These are phyloP conservation scores for Crocidura indochinensis DNA, from an alignment of 2,797 vertebrate species.

Conservation along the genomic window DNA sequence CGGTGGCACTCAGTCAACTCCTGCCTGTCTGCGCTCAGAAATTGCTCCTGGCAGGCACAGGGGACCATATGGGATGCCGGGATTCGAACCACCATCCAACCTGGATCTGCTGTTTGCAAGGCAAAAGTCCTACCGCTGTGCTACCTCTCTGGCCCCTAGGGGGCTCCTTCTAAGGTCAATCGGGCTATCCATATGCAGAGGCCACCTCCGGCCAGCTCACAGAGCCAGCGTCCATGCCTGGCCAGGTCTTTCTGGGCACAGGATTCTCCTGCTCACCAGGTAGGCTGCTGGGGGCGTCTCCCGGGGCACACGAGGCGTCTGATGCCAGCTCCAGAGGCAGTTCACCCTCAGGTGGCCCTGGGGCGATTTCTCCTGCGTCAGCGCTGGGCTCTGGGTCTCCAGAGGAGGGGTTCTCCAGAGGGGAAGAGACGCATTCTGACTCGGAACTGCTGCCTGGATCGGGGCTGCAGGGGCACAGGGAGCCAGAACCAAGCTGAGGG, in stretches of 20 bases:
- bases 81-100: no score
- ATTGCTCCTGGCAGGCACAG: no score
- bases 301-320: slow-evolving; percentile 76
- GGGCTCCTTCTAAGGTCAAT: no score
- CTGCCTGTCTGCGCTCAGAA: no score
- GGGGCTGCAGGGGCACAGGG: background rate
- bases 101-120: no score
- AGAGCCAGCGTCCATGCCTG: background rate
- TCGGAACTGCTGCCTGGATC: slow-evolving; percentile 62
- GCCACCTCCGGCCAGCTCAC: no score
- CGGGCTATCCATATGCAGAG: no score
- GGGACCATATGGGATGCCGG: no score
- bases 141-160: no score
- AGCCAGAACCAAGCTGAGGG: background rate
- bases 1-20: no score
- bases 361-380: slow-evolving; percentile 76
- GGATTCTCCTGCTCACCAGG: slow-evolving; percentile 82
- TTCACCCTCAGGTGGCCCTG: slow-evolving; percentile 77
- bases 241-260: background rate
- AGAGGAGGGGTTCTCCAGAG: slow-evolving; percentile 87
- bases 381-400: slow-evolving; percentile 84
- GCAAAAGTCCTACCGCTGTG: no score
- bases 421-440: slow-evolving; percentile 89
- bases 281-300: slow-evolving; percentile 56
- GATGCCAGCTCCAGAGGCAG: slow-evolving; percentile 80